Conservation (phyloP, 2,888 invertebrate genomes). For the Caprella mutica region DNA sequence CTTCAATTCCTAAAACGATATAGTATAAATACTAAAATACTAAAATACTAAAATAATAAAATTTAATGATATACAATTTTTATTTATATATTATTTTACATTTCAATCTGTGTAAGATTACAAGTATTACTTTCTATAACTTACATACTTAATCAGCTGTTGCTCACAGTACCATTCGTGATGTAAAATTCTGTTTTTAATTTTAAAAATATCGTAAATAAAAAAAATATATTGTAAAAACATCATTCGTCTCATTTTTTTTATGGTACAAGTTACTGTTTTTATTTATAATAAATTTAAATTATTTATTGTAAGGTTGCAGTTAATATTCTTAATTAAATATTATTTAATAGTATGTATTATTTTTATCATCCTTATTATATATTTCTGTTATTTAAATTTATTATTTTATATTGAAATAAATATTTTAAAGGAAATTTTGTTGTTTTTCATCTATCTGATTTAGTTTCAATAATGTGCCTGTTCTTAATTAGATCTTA, state of each 20-base stretch:
- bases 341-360: background rate
- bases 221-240: constrained; percentile 10
- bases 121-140: constrained; percentile 5
- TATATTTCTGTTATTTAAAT: background rate
- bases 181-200: constrained; percentile 14
- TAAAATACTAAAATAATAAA: background rate
- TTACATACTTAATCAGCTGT: constrained; percentile 2
- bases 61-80: background rate
- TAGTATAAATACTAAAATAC: too few species aligned
- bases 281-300: background rate
- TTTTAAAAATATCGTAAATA: constrained; percentile 3
- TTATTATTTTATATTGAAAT: background rate
- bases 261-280: background rate
- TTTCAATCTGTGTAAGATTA: constrained; percentile 8
- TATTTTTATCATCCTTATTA: background rate
- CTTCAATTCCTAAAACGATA: too few species aligned
- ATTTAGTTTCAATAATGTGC: too few species aligned
- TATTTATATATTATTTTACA: constrained; percentile 2
- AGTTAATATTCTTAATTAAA: background rate
- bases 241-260: too few species aligned
- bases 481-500: too few species aligned
- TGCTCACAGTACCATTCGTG: constrained; percentile 8
- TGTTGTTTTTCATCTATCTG: too few species aligned
- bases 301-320: background rate
- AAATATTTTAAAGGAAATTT: too few species aligned